Conservation (phyloP, 2,113 vertebrate genomes). For the Turdus rufiventris region DNA sequence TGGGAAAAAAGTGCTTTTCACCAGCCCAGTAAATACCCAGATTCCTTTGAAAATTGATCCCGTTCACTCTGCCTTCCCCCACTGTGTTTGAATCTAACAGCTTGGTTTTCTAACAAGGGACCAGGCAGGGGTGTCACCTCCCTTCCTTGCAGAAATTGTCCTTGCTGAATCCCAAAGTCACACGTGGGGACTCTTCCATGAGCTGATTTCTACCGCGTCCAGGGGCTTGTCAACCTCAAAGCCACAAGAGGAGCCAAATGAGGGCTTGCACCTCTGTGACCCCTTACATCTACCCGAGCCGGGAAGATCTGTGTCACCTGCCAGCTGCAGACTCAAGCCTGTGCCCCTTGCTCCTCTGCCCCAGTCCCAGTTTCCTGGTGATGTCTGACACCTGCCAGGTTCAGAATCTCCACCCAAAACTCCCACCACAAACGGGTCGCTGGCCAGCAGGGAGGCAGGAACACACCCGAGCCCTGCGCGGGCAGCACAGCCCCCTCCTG, state of each 20-base stretch:
- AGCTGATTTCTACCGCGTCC: neutral
- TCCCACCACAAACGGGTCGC: neutral
- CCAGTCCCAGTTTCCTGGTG: rapidly evolving
- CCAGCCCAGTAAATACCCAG: neutral
- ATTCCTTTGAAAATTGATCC: neutral
- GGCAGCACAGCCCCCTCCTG: neutral
- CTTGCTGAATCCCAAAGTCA: neutral
- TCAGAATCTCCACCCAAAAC: neutral
- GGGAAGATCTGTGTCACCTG: neutral
- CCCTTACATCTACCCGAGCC: rapidly evolving
- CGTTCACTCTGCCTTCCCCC: neutral
- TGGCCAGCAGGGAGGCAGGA: neutral
- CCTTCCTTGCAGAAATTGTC: neutral
- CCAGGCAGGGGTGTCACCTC: neutral
- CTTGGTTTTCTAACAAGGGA: neutral
- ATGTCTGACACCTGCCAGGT: rapidly evolving
- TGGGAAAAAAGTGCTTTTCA: neutral
- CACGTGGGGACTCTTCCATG: rapidly evolving
- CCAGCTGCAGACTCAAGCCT: neutral
- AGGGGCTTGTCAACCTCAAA: neutral
- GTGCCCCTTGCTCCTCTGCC: neutral
- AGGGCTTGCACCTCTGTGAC: neutral
- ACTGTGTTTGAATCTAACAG: neutral
- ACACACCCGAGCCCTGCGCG: rapidly evolving
- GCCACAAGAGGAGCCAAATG: neutral